Evolutionary conservation across 2,888 invertebrate genomes (phyloP), one percentile per base, ranked within the genome.

Genomic region (Kuschelorhynchus macadamiae): DNA sequence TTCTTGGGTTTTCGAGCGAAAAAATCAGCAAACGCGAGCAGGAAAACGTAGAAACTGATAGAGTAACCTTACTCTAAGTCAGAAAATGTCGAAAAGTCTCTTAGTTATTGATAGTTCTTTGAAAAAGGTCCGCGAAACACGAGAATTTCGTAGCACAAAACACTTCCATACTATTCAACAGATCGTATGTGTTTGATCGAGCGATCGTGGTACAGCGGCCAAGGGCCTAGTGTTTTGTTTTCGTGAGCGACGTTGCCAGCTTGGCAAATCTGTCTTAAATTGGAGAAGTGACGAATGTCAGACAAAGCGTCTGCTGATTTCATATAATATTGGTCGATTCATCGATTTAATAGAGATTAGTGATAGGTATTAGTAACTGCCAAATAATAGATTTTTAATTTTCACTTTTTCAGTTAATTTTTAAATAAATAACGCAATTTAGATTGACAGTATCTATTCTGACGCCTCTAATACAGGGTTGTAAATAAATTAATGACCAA

Each of bases 1-100:
- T 85, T 86, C 74, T 73, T 72, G 70, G 72, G 75, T 74, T 75
- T 76, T 63, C 32, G 25, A 12, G 50, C 20, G 14, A 7, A 18
- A 33, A 20, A 44, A 41, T 41, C 18, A 3, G 14, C 12, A 14
- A 30, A 55, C 30, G 11, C 33, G 39, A n/a, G n/a, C 9, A 21
- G 49, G 9, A 20, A 7, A 49, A 25, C 32, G 36, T 36, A 11
- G 16, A 30, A 32, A n/a, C 7, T 4, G 14, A 17, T 16, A 17
- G 25, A 60, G 39, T 30, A n/a, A 17, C 20, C 14, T n/a, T 14
- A 44, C 25, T 61, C 33, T 44, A 18, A 52, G 44, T 25, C 36
- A 53, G 18, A 49, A 56, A 9, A n/a, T 14, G 21, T 12, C 50
- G 33, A 53, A 53, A 46, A 21, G 30, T 64, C 63, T 17, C 41